These are phyloP conservation scores for Phania funesta DNA, from an alignment of 2,888 invertebrate genomes.

Conservation along the genomic window DNA sequence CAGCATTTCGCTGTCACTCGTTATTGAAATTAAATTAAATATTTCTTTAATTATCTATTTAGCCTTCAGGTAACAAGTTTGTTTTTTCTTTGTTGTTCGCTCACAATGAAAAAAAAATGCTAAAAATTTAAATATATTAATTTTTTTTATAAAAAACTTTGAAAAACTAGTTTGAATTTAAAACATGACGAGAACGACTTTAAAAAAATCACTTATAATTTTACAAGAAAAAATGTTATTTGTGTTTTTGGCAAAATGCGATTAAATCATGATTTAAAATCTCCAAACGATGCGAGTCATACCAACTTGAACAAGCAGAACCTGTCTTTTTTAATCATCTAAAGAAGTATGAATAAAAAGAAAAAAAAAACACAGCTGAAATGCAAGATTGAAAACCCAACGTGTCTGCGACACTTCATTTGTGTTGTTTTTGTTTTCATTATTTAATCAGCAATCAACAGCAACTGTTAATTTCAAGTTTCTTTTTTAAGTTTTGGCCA, in stretches of 20 bases:
- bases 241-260: conserved; percentile 57
- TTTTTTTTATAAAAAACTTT: neutral
- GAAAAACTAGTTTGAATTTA: conserved; percentile 36
- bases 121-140: conserved; percentile 28
- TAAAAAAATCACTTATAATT: conserved; percentile 6
- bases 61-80: conserved; percentile 51
- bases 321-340: conserved; percentile 59
- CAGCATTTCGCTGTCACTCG: neutral
- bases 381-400: neutral
- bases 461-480: neutral
- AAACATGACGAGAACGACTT: conserved; percentile 3
- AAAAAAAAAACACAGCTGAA: neutral
- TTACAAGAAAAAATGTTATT: conserved; percentile 13
- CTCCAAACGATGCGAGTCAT: conserved; percentile 19
- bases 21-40: conserved; percentile 28
- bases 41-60: conserved; percentile 48
- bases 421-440: neutral
- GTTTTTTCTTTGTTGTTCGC: neutral
- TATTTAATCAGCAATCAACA: neutral
- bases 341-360: conserved; percentile 35
- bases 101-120: neutral
- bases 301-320: conserved; percentile 50
- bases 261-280: conserved; percentile 61
- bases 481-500: neutral
- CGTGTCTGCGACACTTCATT: conserved; percentile 41